Percentiles rank a stretch among this genome's conserved stretches.
Conservation (phyloP, 2,113 vertebrate species). For the Crotalus horridus region DNA sequence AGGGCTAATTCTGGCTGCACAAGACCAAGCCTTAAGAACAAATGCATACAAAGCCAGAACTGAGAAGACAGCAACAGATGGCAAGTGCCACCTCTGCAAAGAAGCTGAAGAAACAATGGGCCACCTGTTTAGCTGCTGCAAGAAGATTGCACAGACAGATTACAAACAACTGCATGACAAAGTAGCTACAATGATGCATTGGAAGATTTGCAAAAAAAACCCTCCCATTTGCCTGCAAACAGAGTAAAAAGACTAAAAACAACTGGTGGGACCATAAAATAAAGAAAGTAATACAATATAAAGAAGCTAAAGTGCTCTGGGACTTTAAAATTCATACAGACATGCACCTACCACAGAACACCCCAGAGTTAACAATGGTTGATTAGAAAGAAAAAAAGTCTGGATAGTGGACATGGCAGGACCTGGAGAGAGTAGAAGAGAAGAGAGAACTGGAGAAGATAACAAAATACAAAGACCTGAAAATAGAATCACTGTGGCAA, state of each 20-base stretch:
- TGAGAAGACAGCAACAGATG: not conserved
- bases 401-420: not conserved
- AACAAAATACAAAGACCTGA: not conserved
- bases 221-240: not conserved
- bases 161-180: not conserved
- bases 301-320: not conserved
- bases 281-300: not conserved
- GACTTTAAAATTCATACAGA: not conserved
- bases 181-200: not conserved
- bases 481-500: not conserved
- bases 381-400: not conserved
- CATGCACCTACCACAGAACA: not conserved
- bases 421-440: not conserved
- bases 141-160: not conserved
- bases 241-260: not conserved
- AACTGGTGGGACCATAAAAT: not conserved
- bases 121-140: not conserved
- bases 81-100: too few relatives aligned
- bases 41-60: not conserved
- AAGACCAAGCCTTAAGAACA: not conserved
- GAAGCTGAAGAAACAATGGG: not conserved
- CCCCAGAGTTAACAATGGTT: not conserved
- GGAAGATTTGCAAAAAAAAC: not conserved
- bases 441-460: not conserved
- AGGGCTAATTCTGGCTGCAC: not conserved